A percentile compares a stretch with the other conserved stretches of the same genome.
phyloP scores from a whole-genome alignment of 92 coral and sea anemone genomes.

The Parazoanthus darwini region DNA sequence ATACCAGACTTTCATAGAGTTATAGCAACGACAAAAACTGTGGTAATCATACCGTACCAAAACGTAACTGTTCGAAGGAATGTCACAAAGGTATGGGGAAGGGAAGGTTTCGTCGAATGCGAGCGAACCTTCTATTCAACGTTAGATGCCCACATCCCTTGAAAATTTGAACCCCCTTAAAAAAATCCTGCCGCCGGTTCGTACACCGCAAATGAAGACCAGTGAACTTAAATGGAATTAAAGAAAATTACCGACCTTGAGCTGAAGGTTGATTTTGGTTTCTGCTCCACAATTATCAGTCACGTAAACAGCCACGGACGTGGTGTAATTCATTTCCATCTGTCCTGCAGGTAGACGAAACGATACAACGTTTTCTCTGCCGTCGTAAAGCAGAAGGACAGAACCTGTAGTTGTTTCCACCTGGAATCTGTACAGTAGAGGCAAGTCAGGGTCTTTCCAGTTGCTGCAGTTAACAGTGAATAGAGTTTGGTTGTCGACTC shows the following conservation, averaged over 20 bases:
- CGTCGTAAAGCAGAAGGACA: neutral
- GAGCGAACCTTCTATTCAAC: no score
- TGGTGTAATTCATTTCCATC: neutral
- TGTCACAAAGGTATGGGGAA: no score
- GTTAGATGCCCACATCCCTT: no score
- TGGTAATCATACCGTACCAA: no score
- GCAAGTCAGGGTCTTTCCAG: conserved; percentile 15
- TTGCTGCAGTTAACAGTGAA: conserved; percentile 5
- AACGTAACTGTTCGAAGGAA: no score
- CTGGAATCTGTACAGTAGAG: neutral
- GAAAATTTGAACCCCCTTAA: no score
- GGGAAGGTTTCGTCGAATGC: no score
- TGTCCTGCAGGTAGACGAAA: conserved; percentile 3
- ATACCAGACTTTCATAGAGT: no score
- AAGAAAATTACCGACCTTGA: neutral
- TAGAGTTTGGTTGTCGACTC: conserved; percentile 3
- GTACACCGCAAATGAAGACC: neutral
- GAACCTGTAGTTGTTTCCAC: neutral
- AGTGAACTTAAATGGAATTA: no score
- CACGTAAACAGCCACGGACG: neutral
- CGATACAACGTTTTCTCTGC: neutral
- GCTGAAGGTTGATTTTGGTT: neutral
- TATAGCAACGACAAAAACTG: no score
- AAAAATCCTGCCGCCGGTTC: neutral
- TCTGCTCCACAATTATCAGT: conserved; percentile 5